phyloP scores from a whole-genome alignment of 2,113 vertebrate genomes.

The Lophura nycthemera region DNA sequence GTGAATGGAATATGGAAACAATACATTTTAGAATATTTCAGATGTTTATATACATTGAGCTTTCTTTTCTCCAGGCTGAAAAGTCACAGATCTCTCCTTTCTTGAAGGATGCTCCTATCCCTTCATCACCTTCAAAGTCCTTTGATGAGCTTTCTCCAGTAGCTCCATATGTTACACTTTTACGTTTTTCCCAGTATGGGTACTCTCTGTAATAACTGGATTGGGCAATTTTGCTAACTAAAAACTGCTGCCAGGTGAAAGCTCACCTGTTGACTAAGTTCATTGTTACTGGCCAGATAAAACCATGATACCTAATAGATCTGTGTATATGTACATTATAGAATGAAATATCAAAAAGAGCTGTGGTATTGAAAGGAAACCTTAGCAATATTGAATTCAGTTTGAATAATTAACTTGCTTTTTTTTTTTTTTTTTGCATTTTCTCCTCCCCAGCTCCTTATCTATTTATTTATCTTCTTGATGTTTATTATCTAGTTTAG shows the following conservation, averaged over 20 bases:
- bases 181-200: not conserved
- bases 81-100: not conserved
- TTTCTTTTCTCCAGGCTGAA: not conserved
- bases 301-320: not conserved
- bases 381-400: not conserved
- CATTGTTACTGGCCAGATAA: not conserved
- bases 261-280: not conserved
- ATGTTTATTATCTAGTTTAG: not conserved
- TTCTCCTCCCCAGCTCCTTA: not conserved
- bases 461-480: not conserved
- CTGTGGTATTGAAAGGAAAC: not conserved
- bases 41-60: accelerated
- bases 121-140: not conserved
- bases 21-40: not conserved
- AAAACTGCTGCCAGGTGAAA: not conserved
- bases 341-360: not conserved
- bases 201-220: not conserved
- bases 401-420: not conserved
- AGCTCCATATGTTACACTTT: not conserved
- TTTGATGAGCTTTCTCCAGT: not conserved
- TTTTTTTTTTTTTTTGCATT: too few relatives aligned
- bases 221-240: accelerated
- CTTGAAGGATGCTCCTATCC: not conserved
- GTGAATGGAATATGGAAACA: not conserved
- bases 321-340: not conserved